Evolutionary conservation across 1,140 invertebrate species (phyloP).

Genomic region (Drosophila triauraria): DNA sequence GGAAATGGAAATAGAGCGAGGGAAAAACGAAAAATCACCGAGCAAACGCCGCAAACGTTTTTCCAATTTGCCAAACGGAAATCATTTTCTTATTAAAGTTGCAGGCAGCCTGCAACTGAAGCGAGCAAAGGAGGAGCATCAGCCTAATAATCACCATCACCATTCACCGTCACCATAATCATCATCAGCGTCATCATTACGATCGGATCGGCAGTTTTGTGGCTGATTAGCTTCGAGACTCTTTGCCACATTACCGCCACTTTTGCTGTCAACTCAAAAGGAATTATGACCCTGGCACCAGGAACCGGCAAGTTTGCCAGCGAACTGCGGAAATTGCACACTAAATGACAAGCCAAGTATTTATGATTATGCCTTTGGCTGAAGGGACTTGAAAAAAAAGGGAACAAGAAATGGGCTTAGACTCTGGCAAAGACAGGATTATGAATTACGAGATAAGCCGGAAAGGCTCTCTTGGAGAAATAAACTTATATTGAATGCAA

Average conservation of each 20-base stretch:
- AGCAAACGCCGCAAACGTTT: slow-evolving; percentile 70
- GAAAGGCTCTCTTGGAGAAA: not conserved
- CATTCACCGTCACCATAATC: slow-evolving; percentile 18
- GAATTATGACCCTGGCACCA: slow-evolving; percentile 59
- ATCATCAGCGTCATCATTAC: slow-evolving; percentile 10
- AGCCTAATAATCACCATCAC: slow-evolving; percentile 30
- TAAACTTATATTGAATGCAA: not conserved
- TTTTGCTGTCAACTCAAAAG: slow-evolving; percentile 72
- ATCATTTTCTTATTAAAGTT: slow-evolving; percentile 83
- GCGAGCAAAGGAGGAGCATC: not conserved
- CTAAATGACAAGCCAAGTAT: slow-evolving; percentile 59
- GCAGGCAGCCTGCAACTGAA: slow-evolving; percentile 50
- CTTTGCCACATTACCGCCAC: slow-evolving; percentile 75
- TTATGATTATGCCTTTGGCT: slow-evolving; percentile 48
- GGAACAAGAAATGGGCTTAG: not conserved
- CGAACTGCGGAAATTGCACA: slow-evolving; percentile 50
- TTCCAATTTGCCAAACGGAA: slow-evolving; percentile 83
- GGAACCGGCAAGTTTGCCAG: slow-evolving; percentile 41
- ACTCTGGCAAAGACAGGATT: slow-evolving; percentile 11
- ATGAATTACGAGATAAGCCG: slow-evolving; percentile 15
- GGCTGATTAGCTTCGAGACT: slow-evolving; percentile 67
- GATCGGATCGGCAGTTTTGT: slow-evolving; percentile 32
- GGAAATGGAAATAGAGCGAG: slow-evolving; percentile 41
- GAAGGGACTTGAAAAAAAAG: slow-evolving; percentile 4
- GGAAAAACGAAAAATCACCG: slow-evolving; percentile 27